These are phyloP conservation scores for Dicyrtomina minuta DNA, from an alignment of 2,888 invertebrate genomes.

Conservation along the genomic window DNA sequence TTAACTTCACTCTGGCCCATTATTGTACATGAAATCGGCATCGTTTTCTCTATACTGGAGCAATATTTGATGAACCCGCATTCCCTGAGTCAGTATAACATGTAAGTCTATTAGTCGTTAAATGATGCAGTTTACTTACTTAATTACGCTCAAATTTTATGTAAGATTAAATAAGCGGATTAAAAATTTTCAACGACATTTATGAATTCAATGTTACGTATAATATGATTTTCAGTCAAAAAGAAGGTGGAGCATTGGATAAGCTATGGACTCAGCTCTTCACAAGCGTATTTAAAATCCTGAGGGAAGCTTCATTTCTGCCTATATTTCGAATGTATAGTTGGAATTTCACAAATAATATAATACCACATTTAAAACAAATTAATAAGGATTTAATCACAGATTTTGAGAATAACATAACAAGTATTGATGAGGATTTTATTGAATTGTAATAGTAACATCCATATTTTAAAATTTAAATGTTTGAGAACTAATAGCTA, in stretches of 20 bases:
- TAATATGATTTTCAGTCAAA: slow-evolving; percentile 25
- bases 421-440: slow-evolving; percentile 32
- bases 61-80: slow-evolving; percentile 25
- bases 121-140: background rate
- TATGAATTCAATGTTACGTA: too few relatives aligned
- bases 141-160: too few relatives aligned
- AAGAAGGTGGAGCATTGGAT: slow-evolving; percentile 24
- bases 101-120: slow-evolving; percentile 23
- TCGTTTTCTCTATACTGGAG: slow-evolving; percentile 25
- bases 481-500: too few relatives aligned
- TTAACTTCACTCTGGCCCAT: slow-evolving; percentile 88
- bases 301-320: slow-evolving; percentile 22
- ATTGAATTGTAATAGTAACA: slow-evolving; percentile 22
- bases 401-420: slow-evolving; percentile 14
- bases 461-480: too few relatives aligned
- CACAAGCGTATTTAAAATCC: slow-evolving; percentile 26
- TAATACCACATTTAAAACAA: slow-evolving; percentile 29
- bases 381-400: slow-evolving; percentile 28
- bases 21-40: slow-evolving; percentile 81
- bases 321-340: slow-evolving; percentile 34
- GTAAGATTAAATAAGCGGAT: too few relatives aligned
- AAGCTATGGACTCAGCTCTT: slow-evolving; percentile 23
- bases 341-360: slow-evolving; percentile 33
- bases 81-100: slow-evolving; percentile 17
- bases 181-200: too few relatives aligned